Conservation (phyloP, 2,888 invertebrate genomes). For the Cantharis nigra region DNA sequence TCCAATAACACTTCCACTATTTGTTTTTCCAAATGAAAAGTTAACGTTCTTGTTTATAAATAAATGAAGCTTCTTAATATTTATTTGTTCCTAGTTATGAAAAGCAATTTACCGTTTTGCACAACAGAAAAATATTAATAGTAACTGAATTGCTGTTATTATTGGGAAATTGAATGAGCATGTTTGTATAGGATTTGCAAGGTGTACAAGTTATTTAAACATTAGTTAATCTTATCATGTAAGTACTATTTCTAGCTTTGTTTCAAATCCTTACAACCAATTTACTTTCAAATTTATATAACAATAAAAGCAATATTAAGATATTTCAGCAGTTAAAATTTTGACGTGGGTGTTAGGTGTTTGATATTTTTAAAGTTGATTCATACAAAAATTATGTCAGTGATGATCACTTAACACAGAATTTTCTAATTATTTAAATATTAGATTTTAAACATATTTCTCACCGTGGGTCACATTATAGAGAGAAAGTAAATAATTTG, state of each 20-base stretch:
- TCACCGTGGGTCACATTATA: background rate
- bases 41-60: too few species aligned
- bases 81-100: too few species aligned
- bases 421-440: background rate
- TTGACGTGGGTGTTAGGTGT: background rate
- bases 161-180: too few species aligned
- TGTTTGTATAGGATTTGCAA: too few species aligned
- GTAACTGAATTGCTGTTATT: too few species aligned
- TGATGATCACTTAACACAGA: constrained; percentile 22
- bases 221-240: background rate
- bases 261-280: background rate
- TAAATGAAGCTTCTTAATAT: too few species aligned
- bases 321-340: background rate
- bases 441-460: background rate
- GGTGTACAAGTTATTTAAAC: too few species aligned
- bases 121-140: too few species aligned
- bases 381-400: constrained; percentile 23
- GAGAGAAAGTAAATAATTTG: background rate
- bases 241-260: background rate
- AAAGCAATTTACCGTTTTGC: too few species aligned
- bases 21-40: too few species aligned
- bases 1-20: too few species aligned
- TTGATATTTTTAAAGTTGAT: constrained; percentile 15
- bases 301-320: background rate
- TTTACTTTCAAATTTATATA: background rate